Percentiles rank a stretch among this genome's conserved stretches.
Evolutionary conservation across 1,140 invertebrate genomes (phyloP).

Genomic region (Anastrepha obliqua): DNA sequence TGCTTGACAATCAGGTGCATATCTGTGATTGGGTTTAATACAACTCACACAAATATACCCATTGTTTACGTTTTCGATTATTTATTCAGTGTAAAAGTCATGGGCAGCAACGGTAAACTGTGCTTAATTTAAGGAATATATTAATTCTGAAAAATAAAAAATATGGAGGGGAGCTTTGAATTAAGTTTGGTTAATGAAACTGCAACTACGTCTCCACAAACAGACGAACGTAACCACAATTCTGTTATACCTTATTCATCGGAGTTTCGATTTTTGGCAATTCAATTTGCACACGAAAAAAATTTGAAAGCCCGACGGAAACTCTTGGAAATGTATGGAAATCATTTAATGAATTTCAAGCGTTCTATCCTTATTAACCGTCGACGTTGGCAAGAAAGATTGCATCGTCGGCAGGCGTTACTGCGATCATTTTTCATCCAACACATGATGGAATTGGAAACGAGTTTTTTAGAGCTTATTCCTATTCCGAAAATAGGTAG

Average conservation of each 20-base stretch:
- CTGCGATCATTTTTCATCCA: conserved; percentile 65
- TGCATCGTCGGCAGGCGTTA: conserved; percentile 57
- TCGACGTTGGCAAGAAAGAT: conserved; percentile 61
- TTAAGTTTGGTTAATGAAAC: too few species aligned
- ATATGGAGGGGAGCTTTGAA: too few species aligned
- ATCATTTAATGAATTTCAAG: conserved; percentile 62
- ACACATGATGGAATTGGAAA: conserved; percentile 65
- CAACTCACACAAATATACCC: too few species aligned
- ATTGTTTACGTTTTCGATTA: too few species aligned
- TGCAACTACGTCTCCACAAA: too few species aligned
- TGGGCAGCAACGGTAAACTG: not conserved
- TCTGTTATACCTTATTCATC: not conserved
- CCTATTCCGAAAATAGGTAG: conserved; percentile 45
- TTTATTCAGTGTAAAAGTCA: not conserved
- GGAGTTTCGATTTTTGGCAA: not conserved
- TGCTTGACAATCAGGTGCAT: too few species aligned
- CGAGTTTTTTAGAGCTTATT: conserved; percentile 64
- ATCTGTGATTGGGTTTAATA: too few species aligned
- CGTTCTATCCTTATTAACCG: conserved; percentile 61
- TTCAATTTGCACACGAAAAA: conserved; percentile 9
- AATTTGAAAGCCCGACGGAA: not conserved
- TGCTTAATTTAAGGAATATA: too few species aligned
- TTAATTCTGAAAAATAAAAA: not conserved
- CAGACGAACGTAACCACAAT: too few species aligned
- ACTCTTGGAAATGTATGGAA: conserved; percentile 3